A percentile compares a stretch with the other conserved stretches of the same genome.
Evolutionary conservation across 2,797 vertebrate species (phyloP).

Genomic region (Gastrophryne carolinensis): DNA sequence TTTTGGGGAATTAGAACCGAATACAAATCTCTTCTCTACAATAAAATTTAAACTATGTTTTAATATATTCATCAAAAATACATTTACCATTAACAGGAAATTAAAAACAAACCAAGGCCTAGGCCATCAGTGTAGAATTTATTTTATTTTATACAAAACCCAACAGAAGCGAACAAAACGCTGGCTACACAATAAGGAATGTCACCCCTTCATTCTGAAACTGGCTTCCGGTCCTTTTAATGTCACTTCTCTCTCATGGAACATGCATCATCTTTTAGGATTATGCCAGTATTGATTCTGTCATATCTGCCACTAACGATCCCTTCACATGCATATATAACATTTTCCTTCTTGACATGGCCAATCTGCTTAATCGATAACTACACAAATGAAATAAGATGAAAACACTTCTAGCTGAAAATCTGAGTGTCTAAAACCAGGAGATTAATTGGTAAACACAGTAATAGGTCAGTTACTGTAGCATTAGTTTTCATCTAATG

Average conservation of each 20-base stretch:
- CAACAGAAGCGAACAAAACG: not conserved
- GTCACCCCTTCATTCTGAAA: not conserved
- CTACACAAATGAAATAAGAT: not conserved
- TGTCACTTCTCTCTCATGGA: not conserved
- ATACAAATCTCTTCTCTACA: too few relatives aligned
- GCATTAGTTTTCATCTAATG: not conserved
- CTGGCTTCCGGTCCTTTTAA: not conserved
- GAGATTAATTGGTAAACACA: not conserved
- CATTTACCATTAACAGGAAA: not conserved
- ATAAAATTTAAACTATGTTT: not conserved
- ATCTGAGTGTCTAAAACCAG: not conserved
- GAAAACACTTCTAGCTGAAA: not conserved
- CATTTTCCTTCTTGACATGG: constrained; percentile 6
- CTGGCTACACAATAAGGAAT: not conserved
- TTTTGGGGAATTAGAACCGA: too few relatives aligned
- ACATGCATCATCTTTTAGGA: not conserved
- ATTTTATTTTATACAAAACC: too few relatives aligned
- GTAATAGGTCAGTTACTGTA: not conserved
- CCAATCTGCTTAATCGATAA: constrained; percentile 24
- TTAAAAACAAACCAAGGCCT: not conserved
- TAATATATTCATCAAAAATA: not conserved
- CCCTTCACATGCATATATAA: constrained; percentile 3
- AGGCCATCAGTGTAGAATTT: too few relatives aligned
- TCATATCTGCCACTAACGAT: constrained; percentile 22
- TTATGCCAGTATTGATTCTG: constrained; percentile 5